These are phyloP conservation scores for Rotaria magnacalcarata DNA, from an alignment of 2,888 invertebrate species.

Conservation along the genomic window DNA sequence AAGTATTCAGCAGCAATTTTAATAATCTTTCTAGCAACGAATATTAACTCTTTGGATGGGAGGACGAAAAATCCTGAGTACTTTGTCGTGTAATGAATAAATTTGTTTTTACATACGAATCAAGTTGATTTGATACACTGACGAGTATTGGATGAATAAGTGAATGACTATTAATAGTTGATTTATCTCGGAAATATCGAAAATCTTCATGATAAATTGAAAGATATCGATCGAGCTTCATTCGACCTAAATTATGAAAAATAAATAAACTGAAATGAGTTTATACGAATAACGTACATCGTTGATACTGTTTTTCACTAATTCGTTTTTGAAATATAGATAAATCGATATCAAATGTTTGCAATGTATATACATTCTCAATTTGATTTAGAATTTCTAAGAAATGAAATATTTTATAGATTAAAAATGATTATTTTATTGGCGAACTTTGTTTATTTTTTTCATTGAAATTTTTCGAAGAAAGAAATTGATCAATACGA, in stretches of 20 bases:
- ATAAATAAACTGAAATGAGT: neutral
- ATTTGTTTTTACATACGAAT: neutral
- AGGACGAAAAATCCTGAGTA: too few relatives aligned
- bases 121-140: neutral
- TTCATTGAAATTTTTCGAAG: neutral
- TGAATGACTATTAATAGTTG: neutral
- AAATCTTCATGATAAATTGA: conserved; percentile 18
- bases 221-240: conserved; percentile 23
- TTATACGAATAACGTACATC: conserved; percentile 4
- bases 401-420: neutral
- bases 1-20: too few relatives aligned
- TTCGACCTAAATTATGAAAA: neutral
- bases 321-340: neutral
- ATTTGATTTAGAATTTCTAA: conserved; percentile 22
- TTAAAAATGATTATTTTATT: neutral
- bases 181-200: conserved; percentile 24
- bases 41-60: too few relatives aligned
- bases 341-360: neutral
- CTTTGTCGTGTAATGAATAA: neutral
- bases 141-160: conserved; percentile 2
- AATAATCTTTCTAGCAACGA: too few relatives aligned
- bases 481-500: neutral
- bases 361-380: neutral
- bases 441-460: conserved; percentile 18
- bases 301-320: neutral